phyloP scores from a whole-genome alignment of 1,140 invertebrate genomes.

The Physella acuta region DNA sequence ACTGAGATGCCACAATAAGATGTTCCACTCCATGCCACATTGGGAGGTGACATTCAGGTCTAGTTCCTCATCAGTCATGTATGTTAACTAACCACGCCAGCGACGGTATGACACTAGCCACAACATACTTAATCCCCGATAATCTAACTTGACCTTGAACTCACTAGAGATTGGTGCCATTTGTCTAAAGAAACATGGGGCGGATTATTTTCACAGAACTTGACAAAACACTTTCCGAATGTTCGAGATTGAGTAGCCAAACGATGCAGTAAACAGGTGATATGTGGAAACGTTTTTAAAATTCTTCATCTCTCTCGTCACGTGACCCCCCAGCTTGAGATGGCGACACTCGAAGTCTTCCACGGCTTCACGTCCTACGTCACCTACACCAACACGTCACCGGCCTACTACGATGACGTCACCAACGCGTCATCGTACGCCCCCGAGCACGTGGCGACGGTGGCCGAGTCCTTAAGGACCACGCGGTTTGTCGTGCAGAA shows the following conservation, averaged over 20 bases:
- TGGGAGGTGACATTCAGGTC: too few species aligned
- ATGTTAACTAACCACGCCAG: too few species aligned
- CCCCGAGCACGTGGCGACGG: background rate
- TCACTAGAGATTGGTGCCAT: background rate
- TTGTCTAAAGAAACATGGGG: background rate
- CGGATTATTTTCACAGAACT: background rate
- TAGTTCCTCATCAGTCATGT: too few species aligned
- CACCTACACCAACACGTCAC: background rate
- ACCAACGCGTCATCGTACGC: background rate
- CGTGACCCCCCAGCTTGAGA: too few species aligned
- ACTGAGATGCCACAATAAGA: too few species aligned
- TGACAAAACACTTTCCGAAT: background rate
- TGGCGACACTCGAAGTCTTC: background rate
- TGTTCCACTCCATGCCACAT: too few species aligned
- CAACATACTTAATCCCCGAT: too few species aligned
- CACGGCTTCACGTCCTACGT: background rate
- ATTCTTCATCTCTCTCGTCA: background rate
- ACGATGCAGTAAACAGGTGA: background rate
- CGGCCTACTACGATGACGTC: background rate
- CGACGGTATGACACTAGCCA: too few species aligned
- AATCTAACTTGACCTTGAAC: background rate
- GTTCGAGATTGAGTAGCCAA: background rate
- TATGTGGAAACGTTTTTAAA: background rate
- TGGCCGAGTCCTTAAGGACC: conserved; percentile 27
- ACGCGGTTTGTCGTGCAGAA: conserved; percentile 45